Conservation (phyloP, 2,113 vertebrate genomes). For the Nanorana parkeri region DNA sequence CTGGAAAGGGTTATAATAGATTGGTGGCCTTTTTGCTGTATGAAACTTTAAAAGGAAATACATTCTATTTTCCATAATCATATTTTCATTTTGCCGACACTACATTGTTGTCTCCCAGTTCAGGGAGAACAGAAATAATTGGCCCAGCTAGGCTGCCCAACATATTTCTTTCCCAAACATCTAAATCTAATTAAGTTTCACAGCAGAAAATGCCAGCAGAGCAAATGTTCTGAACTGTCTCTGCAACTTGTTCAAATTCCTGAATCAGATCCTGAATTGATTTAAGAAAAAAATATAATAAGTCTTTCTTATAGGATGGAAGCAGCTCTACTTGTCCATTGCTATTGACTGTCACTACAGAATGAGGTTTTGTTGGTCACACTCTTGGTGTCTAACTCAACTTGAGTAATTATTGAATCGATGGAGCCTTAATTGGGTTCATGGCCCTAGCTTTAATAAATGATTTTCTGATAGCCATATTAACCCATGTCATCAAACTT, state of each 20-base stretch:
- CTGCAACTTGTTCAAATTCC: background rate
- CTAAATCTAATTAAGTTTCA: slow-evolving; percentile 27
- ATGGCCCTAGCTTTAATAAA: slow-evolving; percentile 22
- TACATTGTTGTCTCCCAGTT: background rate
- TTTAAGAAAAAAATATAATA: background rate
- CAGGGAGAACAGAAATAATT: slow-evolving; percentile 1
- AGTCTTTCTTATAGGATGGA: slow-evolving; percentile 8
- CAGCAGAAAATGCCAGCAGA: slow-evolving; percentile 16
- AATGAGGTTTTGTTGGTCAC: slow-evolving; percentile 31
- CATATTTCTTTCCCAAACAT: slow-evolving; percentile 16
- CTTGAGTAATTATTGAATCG: slow-evolving; percentile 41
- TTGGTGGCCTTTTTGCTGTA: no score
- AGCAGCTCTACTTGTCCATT: background rate
- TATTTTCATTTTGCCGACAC: background rate
- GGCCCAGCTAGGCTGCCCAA: background rate
- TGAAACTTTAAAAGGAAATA: background rate
- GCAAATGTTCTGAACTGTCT: background rate
- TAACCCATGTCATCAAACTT: slow-evolving; percentile 23
- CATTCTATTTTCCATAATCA: background rate
- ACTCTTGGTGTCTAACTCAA: slow-evolving; percentile 31
- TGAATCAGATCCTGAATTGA: slow-evolving; percentile 16
- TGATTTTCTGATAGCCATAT: slow-evolving; percentile 40
- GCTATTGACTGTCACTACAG: slow-evolving; percentile 28
- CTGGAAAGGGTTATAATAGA: no score
- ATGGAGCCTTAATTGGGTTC: slow-evolving; percentile 42